Conservation (phyloP, 2,888 invertebrate genomes). For the Dastarcus helophoroides region DNA sequence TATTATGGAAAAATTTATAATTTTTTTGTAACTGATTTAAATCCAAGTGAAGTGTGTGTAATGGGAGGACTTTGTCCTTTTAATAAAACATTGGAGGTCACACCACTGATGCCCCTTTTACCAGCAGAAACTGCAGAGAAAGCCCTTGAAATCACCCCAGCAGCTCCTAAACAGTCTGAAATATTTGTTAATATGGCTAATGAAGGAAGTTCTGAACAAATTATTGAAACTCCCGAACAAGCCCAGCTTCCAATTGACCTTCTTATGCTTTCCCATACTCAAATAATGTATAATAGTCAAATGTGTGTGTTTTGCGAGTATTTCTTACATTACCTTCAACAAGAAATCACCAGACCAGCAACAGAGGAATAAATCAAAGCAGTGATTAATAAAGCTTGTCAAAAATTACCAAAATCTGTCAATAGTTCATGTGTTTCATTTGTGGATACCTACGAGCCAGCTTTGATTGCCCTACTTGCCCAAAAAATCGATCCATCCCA, state of each 20-base stretch:
- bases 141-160: slow-evolving; percentile 22
- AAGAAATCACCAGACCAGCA: slow-evolving; percentile 52
- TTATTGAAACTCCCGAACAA: too few relatives aligned
- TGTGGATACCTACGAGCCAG: slow-evolving; percentile 67
- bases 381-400: slow-evolving; percentile 58
- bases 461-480: slow-evolving; percentile 63
- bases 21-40: slow-evolving; percentile 54
- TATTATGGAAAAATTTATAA: slow-evolving; percentile 67
- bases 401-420: slow-evolving; percentile 50
- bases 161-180: too few relatives aligned
- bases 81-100: slow-evolving; percentile 15
- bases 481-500: slow-evolving; percentile 67
- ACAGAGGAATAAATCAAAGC: slow-evolving; percentile 60
- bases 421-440: slow-evolving; percentile 59
- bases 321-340: slow-evolving; percentile 67
- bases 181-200: too few relatives aligned
- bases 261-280: slow-evolving; percentile 33
- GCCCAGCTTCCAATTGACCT: slow-evolving; percentile 42
- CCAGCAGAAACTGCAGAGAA: slow-evolving; percentile 40
- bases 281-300: slow-evolving; percentile 36
- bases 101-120: slow-evolving; percentile 50
- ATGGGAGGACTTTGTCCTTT: slow-evolving; percentile 56
- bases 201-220: too few relatives aligned
- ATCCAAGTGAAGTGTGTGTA: slow-evolving; percentile 58
- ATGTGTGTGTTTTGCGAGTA: slow-evolving; percentile 73